Evolutionary conservation across 2,888 invertebrate genomes (phyloP).

Genomic region (Pantelozetes paolii): DNA sequence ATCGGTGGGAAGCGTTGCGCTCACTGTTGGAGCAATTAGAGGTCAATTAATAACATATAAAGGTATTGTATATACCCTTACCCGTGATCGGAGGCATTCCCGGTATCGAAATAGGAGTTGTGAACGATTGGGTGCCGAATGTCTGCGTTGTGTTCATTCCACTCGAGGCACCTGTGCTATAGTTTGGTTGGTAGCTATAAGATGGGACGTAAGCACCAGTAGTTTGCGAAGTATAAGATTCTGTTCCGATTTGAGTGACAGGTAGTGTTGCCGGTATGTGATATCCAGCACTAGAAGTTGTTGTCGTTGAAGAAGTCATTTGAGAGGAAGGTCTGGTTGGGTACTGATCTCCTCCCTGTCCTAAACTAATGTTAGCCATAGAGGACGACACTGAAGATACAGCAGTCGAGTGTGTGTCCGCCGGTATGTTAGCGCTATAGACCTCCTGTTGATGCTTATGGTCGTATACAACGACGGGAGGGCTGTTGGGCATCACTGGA

Average conservation of each 20-base stretch:
- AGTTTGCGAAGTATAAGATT: not conserved
- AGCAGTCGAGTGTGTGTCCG: not conserved
- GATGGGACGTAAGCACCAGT: not conserved
- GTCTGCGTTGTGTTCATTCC: not conserved
- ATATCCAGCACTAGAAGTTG: not conserved
- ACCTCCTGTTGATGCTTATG: slow-evolving; percentile 33
- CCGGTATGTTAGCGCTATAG: not conserved
- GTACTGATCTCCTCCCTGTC: not conserved
- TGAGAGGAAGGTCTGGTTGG: not conserved
- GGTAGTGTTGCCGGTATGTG: slow-evolving; percentile 9
- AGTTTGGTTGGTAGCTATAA: not conserved
- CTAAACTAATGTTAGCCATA: slow-evolving; percentile 8
- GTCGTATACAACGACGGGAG: slow-evolving; percentile 18
- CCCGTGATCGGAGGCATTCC: slow-evolving; percentile 68
- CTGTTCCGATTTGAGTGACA: not conserved
- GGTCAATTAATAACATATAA: too few species aligned
- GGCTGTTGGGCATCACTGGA: not conserved
- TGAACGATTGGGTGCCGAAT: slow-evolving; percentile 40
- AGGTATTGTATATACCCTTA: too few species aligned
- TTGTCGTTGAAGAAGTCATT: not conserved
- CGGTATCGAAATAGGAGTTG: slow-evolving; percentile 58
- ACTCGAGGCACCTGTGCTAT: not conserved
- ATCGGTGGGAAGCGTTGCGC: slow-evolving; percentile 61
- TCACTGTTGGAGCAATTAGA: slow-evolving; percentile 58
- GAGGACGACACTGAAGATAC: not conserved